Base-by-base conservation (phyloP, 2,113 vertebrate genomes). In the Pogonocichla stellata region DNA sequence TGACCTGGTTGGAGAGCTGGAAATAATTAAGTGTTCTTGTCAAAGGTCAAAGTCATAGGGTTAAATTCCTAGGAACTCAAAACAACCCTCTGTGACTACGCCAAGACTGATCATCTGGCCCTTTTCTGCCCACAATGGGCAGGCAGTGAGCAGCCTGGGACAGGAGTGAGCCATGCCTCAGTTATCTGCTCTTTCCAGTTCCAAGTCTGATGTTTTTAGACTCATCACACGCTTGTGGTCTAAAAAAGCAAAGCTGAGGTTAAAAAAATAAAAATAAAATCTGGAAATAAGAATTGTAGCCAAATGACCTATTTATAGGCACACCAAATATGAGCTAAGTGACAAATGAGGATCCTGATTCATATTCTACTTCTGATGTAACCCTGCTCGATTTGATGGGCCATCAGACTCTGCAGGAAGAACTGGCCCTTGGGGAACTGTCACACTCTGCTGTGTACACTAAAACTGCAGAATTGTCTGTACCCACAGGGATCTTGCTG, bases 11-110 rank as follows among this genome's bases (percentile, higher is more conserved):
- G 29, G 66, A 95, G 72, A 95, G 82, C 96, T 97, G 96, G 95
- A 96, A 97, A 94, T 95, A 96, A 96, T 97, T 95, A 97, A 93
- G 80, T 92, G 93, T 89, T 93, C 94, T 79, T 93, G 95, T 96
- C 95, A 95, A 94, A 94, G 95, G 96, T 91, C 95, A 96, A 97
- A 97, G 92, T 74, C 83, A 88, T 47, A 86, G 93, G 95, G 94
- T 97, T 95, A 97, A 96, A 96, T 96, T 96, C 92, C 95, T 93
- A 61, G 60, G 69, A 92, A 92, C 45, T 91, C 92, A 81, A 96
- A 96, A 92, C 91, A 94, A 51, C 17, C 33, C 73, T 56, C 0
- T 0, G 50, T 86, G 86, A 62, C 81, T 57, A 29, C 11, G 5
- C 82, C 81, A 75, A 62, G 90, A 88, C 43, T 4, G 33, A 93